phyloP scores from a whole-genome alignment of 2,888 invertebrate species.

The Rhaphigaster nebulosa region DNA sequence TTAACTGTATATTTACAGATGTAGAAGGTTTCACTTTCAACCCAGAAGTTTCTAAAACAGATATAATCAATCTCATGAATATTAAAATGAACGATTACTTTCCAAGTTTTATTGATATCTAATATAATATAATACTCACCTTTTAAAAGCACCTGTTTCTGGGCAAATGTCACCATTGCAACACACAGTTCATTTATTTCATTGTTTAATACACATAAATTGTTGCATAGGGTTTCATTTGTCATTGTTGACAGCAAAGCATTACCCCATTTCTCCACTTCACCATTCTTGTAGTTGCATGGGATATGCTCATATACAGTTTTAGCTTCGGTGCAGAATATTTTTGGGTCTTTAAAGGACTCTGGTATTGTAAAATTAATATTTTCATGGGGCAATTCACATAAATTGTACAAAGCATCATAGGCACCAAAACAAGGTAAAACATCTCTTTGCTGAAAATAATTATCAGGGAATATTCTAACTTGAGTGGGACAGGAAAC shows the following conservation, averaged over 20 bases:
- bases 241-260: neutral
- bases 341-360: neutral
- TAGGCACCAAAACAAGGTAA: conserved; percentile 9
- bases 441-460: neutral
- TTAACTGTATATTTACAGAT: neutral
- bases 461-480: neutral
- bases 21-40: neutral
- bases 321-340: neutral
- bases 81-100: neutral
- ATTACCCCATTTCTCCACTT: neutral
- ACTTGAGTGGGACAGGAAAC: neutral
- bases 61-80: neutral
- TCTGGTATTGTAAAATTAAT: neutral
- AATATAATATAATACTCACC: neutral
- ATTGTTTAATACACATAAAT: neutral
- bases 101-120: neutral
- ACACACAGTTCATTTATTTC: neutral
- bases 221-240: neutral
- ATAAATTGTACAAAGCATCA: conserved; percentile 20
- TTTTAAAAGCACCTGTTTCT: neutral
- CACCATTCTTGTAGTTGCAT: neutral
- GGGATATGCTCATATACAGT: neutral
- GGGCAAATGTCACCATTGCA: neutral
- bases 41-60: neutral
- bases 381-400: neutral